These are phyloP conservation scores for Pluvianellus socialis DNA, from an alignment of 2,113 vertebrate genomes.

Conservation along the genomic window DNA sequence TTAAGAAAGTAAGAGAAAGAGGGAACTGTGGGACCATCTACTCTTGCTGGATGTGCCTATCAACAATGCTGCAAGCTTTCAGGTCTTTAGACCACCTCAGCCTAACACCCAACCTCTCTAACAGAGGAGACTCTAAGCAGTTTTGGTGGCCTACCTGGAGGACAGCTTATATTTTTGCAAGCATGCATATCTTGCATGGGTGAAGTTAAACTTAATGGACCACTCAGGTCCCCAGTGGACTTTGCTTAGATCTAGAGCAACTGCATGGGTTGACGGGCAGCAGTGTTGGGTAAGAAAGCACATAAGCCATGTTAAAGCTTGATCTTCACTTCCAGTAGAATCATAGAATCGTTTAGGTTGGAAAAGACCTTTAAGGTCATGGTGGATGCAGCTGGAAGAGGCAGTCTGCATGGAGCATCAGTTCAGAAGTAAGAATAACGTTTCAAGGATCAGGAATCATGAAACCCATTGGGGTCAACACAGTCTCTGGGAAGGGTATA, in stretches of 20 bases:
- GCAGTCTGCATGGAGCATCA: neutral
- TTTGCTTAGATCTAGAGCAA: neutral
- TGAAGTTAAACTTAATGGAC: neutral
- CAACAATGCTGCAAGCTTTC: neutral
- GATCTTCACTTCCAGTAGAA: neutral
- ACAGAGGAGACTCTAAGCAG: neutral
- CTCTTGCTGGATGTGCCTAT: neutral
- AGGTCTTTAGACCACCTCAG: neutral
- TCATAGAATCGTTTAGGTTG: neutral
- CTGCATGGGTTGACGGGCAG: neutral
- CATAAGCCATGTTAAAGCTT: neutral
- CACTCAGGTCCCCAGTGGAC: neutral
- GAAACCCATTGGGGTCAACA: neutral
- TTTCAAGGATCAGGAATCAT: neutral
- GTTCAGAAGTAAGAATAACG: neutral
- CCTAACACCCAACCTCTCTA: fast-evolving
- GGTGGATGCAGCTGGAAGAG: neutral
- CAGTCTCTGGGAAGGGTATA: neutral
- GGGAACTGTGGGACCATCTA: neutral
- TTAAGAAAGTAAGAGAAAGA: neutral
- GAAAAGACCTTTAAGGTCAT: neutral
- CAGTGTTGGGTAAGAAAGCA: neutral
- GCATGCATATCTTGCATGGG: fast-evolving
- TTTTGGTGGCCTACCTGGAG: neutral
- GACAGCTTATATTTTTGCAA: neutral